Base-by-base conservation (phyloP, 2,113 vertebrate species). In the Centropristis striata region DNA sequence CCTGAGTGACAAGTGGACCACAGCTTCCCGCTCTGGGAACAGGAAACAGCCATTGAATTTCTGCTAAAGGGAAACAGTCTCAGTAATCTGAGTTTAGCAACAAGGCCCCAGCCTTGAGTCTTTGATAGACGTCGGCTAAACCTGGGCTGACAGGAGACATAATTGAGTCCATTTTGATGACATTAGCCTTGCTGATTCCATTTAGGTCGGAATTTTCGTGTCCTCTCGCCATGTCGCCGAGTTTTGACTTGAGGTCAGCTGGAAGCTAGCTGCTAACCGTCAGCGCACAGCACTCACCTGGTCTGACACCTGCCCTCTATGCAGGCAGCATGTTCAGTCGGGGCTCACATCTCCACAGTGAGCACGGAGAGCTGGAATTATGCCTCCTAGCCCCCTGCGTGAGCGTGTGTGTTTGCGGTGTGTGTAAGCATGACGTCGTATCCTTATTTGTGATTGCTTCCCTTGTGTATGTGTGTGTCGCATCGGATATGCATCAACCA, bases 251-350 rank as follows among this genome's bases (percentile, higher is more conserved):
- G 50, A 64, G 61, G 74, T 88, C 75, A 79, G 71, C 77, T 50
- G 69, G 74, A 58, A 81, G 63, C 55, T 50, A 63, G 64, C 75
- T 32, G 70, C 75, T 83, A 74, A 65, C 73, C 23, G 41, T 82
- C 66, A 55, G 47, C 14, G 1, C 67, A n/a, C 74, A 47, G 59
- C 25, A 14, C 57, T 87, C 77, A 78, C 86, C 87, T 84, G 85
- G 37, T 81, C 58, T 69, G 81, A 86, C 84, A 88, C 81, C 85
- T 82, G 81, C 72, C 86, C 75, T 75, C 67, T 75, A 51, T 42
- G 75, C 80, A 68, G 66, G 60, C 72, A 77, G 74, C 71, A 54
- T 78, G 86, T 82, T 85, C 37, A 70, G 73, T 75, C 57, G 44
- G 63, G 74, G 68, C 65, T 75, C 47, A 73, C 21, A 61, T 76